Evolutionary conservation across 23 tunicate genomes (phyloP).

Genomic region (Botrylloides violaceus): DNA sequence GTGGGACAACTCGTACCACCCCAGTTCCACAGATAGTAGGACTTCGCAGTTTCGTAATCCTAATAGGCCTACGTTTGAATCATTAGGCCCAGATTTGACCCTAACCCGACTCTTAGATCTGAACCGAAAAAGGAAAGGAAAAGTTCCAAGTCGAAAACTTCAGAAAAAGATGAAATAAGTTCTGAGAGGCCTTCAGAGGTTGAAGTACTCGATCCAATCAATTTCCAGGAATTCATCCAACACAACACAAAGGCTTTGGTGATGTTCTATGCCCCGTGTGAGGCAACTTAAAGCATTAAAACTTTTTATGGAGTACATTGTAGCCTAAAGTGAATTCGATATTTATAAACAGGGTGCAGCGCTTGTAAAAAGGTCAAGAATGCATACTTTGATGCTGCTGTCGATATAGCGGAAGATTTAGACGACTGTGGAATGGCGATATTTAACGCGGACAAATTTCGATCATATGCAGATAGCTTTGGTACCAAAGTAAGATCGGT

Average conservation of each 20-base stretch:
- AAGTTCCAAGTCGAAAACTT: background rate
- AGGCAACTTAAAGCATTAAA: too few relatives aligned
- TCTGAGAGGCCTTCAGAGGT: conserved; percentile 40
- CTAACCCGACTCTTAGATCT: too few relatives aligned
- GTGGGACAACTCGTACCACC: too few relatives aligned
- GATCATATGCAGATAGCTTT: conserved; percentile 22
- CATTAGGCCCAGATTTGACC: too few relatives aligned
- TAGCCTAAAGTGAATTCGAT: too few relatives aligned
- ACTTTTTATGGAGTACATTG: too few relatives aligned
- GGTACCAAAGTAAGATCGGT: conserved; percentile 35
- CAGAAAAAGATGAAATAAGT: conserved; percentile 24
- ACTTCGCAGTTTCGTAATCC: too few relatives aligned
- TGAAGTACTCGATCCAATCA: conserved; percentile 24
- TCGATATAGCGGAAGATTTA: conserved; percentile 54
- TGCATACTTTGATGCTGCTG: conserved; percentile 63
- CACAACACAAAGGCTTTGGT: conserved; percentile 36
- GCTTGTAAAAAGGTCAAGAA: conserved; percentile 72
- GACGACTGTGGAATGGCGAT: conserved; percentile 47
- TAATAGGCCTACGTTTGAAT: too few relatives aligned
- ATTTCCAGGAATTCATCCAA: conserved; percentile 29
- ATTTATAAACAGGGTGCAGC: conserved; percentile 48
- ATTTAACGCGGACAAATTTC: conserved; percentile 38
- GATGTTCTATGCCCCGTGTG: conserved; percentile 91
- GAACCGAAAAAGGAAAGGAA: too few relatives aligned
- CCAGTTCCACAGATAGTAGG: too few relatives aligned